Evolutionary conservation across 2,888 invertebrate genomes (phyloP), one percentile per base, ranked within the genome.

Genomic region (Agapetus fuscipes): DNA sequence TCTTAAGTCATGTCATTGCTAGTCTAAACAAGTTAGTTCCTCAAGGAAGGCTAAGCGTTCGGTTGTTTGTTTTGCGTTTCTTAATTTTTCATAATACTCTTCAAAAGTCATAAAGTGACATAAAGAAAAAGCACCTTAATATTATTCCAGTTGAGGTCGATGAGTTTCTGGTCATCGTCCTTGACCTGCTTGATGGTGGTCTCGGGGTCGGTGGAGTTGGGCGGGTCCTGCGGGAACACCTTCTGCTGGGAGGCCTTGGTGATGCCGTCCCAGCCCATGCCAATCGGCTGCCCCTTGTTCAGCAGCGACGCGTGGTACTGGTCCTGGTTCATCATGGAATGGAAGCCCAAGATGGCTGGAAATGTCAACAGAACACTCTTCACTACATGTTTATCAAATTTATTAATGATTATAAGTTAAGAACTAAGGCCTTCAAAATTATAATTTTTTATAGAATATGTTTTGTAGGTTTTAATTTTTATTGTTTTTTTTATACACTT

Each of bases 251-350:
- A 83, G 40, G 94, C 85, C 71, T 94, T 94, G 37, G 96, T 95
- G 56, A 94, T 83, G 54, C 94, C 93, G 58, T 89, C 88, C 90
- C 90, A 91, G 50, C 90, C 91, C 54, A 90, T 66, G 30, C 90
- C 90, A 45, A 88, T 76, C 0, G 88, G 88, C 58, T 90, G 88
- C 16, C 87, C 89, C 66, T 91, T 91, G 71, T 91, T 93, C 49
- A 89, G 66, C 45, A 93, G 72, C 27, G 97, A 96, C 45, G 95
- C 94, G 71, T 97, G 95, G 67, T 95, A 98, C 70, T 98, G 98
- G 60, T 96, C 95, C 72, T 99, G 98, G 64, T 96, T 98, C 84
- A 99, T 89, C 91, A 99, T 96, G 48, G 96, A 96, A 71, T 98
- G 97, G 78, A 99, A 95, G 57, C 97, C 98, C 59, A 96, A 78